A percentile compares a stretch with the other conserved stretches of the same genome.
Conservation (phyloP, 2,888 invertebrate genomes). For the Epicampocera succincta region DNA sequence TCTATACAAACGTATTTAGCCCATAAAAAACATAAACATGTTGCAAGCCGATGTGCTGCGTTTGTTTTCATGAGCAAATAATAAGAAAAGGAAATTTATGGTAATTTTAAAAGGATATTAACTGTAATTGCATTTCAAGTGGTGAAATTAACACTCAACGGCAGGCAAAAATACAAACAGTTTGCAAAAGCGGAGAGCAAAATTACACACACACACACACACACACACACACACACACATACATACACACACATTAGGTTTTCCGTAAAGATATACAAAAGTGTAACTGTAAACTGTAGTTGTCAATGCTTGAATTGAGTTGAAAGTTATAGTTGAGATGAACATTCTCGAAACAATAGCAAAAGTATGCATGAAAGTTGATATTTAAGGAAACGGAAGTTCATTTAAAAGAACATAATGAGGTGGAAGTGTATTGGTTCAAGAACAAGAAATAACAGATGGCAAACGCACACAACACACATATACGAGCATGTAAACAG, state of each 20-base stretch:
- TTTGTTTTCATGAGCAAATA: not conserved
- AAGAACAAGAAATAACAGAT: no score
- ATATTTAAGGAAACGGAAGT: slow-evolving; percentile 49
- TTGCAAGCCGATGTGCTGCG: not conserved
- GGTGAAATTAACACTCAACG: slow-evolving; percentile 43
- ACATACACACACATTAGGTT: not conserved
- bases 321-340: not conserved
- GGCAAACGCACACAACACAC: no score
- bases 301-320: not conserved
- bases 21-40: not conserved
- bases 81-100: slow-evolving; percentile 55
- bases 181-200: not conserved
- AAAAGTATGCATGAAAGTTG: slow-evolving; percentile 22
- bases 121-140: slow-evolving; percentile 59
- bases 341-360: slow-evolving; percentile 33
- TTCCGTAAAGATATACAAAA: not conserved
- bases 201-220: not conserved
- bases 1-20: not conserved
- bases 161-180: not conserved
- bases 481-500: no score
- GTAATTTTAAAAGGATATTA: slow-evolving; percentile 65
- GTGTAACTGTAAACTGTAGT: not conserved
- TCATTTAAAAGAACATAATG: not conserved
- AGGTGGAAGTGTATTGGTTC: no score
- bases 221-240: not conserved